These are phyloP conservation scores for Gambelia wislizenii DNA, from an alignment of 2,797 vertebrate genomes.

Conservation along the genomic window DNA sequence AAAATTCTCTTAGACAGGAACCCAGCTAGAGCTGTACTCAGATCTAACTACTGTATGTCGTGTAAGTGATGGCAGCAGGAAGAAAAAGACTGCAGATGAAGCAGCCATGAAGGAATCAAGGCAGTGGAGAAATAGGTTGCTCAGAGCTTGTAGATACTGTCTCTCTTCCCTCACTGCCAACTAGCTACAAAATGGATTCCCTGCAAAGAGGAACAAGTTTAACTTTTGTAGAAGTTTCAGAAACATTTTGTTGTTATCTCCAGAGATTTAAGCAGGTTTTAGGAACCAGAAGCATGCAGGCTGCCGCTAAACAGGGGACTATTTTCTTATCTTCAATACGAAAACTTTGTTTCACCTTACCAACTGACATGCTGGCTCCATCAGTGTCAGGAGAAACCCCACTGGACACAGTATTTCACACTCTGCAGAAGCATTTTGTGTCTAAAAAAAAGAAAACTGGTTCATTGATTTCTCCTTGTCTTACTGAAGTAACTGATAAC, in stretches of 20 bases:
- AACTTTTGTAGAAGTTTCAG: not conserved
- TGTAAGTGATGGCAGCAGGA: too few species aligned
- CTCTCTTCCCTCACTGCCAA: not conserved
- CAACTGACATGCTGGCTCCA: not conserved
- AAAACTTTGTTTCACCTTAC: not conserved
- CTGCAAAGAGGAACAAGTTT: not conserved
- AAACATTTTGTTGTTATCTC: not conserved
- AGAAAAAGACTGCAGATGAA: too few species aligned
- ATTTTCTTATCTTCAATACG: not conserved
- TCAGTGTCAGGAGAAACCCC: not conserved
- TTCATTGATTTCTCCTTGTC: not conserved
- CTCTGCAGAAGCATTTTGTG: not conserved
- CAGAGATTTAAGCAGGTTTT: not conserved
- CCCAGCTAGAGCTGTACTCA: too few species aligned
- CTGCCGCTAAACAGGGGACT: not conserved
- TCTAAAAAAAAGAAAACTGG: not conserved
- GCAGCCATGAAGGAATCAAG: too few species aligned
- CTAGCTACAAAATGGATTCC: not conserved
- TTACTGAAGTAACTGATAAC: not conserved
- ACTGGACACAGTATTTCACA: not conserved
- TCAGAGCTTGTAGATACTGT: too few species aligned
- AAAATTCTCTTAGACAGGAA: too few species aligned
- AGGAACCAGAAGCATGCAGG: not conserved
- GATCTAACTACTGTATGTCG: too few species aligned
- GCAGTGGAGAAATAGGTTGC: too few species aligned